Evolutionary conservation across 2,888 invertebrate genomes (phyloP).

Genomic region (Tetramorium bicarinatum): DNA sequence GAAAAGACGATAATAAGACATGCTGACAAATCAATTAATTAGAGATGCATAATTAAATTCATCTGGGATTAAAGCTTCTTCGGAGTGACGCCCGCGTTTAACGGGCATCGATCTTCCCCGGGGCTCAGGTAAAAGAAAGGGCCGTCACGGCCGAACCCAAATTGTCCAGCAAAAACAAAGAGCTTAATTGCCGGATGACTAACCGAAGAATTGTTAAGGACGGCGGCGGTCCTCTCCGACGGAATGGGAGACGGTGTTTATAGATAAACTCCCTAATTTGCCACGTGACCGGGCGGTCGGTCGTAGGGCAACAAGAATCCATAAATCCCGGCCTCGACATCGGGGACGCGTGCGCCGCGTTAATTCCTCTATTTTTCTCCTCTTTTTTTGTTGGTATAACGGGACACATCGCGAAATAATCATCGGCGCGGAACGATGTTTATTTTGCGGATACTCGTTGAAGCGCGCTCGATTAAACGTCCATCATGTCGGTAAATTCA

Average conservation of each 20-base stretch:
- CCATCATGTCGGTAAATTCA: slow-evolving; percentile 58
- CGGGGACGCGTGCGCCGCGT: background rate
- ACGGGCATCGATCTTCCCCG: background rate
- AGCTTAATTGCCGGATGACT: slow-evolving; percentile 26
- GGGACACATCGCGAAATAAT: slow-evolving; percentile 54
- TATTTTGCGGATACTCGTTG: slow-evolving; percentile 60
- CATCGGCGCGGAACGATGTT: slow-evolving; percentile 59
- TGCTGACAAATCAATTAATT: slow-evolving; percentile 31
- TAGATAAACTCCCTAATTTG: background rate
- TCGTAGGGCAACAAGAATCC: slow-evolving; percentile 12
- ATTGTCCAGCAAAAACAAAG: slow-evolving; percentile 22
- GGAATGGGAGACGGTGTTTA: background rate
- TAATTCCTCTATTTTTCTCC: slow-evolving; percentile 43
- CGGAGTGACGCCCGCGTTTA: background rate
- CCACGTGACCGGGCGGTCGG: slow-evolving; percentile 25
- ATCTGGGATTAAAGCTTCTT: background rate
- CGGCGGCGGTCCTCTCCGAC: background rate
- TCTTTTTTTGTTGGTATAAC: slow-evolving; percentile 38
- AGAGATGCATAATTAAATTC: slow-evolving; percentile 16
- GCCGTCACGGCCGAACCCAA: slow-evolving; percentile 25
- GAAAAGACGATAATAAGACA: slow-evolving; percentile 35
- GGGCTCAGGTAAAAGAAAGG: background rate
- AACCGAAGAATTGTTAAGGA: slow-evolving; percentile 8
- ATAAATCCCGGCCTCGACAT: slow-evolving; percentile 17
- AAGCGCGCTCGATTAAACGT: slow-evolving; percentile 59